Base-by-base conservation (phyloP, 2,888 invertebrate species). In the Cecidostiba fungosa region DNA sequence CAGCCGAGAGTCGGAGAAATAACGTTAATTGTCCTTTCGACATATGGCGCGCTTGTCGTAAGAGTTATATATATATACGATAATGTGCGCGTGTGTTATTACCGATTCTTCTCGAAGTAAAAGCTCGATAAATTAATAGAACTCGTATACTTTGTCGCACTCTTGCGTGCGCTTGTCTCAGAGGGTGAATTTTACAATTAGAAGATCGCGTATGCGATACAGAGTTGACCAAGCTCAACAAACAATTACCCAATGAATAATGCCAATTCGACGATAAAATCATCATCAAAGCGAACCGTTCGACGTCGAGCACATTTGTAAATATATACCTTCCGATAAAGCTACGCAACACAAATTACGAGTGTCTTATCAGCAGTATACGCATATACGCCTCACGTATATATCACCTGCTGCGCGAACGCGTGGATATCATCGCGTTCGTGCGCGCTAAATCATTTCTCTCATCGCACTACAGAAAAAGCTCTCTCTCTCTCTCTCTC, bases 21-120 rank as follows among this genome's bases (percentile, higher is more conserved):
- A 29, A 54, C 74, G 74, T 76, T 76, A 76, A 76, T 76, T 54
- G 74, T 76, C 74, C 73, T 50, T 50, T 29, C 73, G 73, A 73
- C 73, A 73, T 47, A 50, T 4, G 5, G 5, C n/a, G n/a, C n/a
- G 16, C 14, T 4, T 0, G 50, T 19, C 14, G 16, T 19, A 14
- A 50, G 19, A 14, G 19, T 16, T 16, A 16, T 50, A n/a, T n/a
- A n/a, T n/a, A n/a, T 1, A 10, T 50, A 50, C 47, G 47, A 50
- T 50, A 50, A 50, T 50, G 47, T 10, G 12, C 12, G 16, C 5
- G 47, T 50, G 16, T 50, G 50, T 19, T 14, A 19, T 50, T 14
- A 3, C 4, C 19, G 50, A n/a, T 19, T 50, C 19, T 19, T 50
- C 50, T 14, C 50, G 50, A 16, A 16, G n/a, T 50, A 5, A 19